phyloP scores from a whole-genome alignment of 2,113 vertebrate species.

The Halcyon malimbica region DNA sequence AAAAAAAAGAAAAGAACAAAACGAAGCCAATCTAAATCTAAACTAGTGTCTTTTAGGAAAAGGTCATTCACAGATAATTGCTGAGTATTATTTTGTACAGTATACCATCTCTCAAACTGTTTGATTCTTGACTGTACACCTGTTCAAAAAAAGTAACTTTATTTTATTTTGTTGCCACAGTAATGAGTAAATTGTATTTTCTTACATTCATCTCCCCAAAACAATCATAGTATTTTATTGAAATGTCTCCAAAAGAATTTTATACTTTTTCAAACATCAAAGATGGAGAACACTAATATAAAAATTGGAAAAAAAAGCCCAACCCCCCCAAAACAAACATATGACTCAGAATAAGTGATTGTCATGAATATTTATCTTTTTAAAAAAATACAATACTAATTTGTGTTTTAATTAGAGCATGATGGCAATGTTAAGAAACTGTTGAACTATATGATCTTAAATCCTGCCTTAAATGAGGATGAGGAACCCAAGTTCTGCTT shows the following conservation, averaged over 20 bases:
- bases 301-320: neutral
- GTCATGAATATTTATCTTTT: neutral
- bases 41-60: neutral
- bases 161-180: neutral
- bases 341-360: neutral
- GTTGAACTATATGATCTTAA: neutral
- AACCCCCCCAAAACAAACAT: neutral
- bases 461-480: neutral
- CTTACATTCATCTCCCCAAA: neutral
- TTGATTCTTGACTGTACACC: neutral
- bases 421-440: neutral
- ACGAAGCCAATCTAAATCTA: neutral
- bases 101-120: neutral
- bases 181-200: neutral
- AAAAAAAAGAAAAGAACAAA: neutral
- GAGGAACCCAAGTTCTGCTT: neutral
- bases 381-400: neutral
- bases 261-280: neutral
- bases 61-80: neutral
- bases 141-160: neutral
- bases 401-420: neutral
- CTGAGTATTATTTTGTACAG: neutral
- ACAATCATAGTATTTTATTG: neutral
- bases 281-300: neutral
- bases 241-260: neutral